A percentile compares a stretch with the other conserved stretches of the same genome.
These are phyloP conservation scores for Paramacrobiotus metropolitanus DNA, from an alignment of 1,140 invertebrate species.

Conservation along the genomic window DNA sequence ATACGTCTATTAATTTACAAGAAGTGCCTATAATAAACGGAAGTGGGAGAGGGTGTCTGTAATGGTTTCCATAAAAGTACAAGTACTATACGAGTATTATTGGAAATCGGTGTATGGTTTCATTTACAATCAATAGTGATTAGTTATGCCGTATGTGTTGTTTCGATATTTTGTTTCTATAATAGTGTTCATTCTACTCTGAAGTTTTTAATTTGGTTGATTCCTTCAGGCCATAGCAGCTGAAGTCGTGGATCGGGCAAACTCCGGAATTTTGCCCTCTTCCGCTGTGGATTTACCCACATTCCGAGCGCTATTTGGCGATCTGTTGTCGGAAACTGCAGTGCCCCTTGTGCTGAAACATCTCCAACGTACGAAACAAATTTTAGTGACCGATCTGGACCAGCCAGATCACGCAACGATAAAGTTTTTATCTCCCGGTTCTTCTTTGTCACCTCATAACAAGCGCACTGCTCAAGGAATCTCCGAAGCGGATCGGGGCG, in stretches of 20 bases:
- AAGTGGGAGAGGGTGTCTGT: no score
- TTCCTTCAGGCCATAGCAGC: no score
- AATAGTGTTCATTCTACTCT: no score
- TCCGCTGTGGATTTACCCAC: neutral
- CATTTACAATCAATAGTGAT: no score
- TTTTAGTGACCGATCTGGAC: neutral
- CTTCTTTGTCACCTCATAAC: neutral
- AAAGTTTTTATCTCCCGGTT: neutral
- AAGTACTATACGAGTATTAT: no score
- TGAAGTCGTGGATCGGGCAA: neutral
- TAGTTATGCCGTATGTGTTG: no score
- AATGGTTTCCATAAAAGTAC: no score
- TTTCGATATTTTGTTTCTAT: no score
- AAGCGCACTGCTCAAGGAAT: neutral
- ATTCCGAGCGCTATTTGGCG: neutral
- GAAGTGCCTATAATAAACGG: no score
- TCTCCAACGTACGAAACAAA: neutral
- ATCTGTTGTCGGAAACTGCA: neutral
- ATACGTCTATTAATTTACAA: no score
- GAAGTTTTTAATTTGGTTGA: no score
- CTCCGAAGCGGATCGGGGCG: neutral
- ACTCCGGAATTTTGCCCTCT: neutral
- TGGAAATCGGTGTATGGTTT: no score
- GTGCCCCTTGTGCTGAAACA: neutral
- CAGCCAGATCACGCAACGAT: neutral